A percentile compares a stretch with the other conserved stretches of the same genome.
These are phyloP conservation scores for Anastrepha obliqua DNA, from an alignment of 1,140 invertebrate species.

Conservation along the genomic window DNA sequence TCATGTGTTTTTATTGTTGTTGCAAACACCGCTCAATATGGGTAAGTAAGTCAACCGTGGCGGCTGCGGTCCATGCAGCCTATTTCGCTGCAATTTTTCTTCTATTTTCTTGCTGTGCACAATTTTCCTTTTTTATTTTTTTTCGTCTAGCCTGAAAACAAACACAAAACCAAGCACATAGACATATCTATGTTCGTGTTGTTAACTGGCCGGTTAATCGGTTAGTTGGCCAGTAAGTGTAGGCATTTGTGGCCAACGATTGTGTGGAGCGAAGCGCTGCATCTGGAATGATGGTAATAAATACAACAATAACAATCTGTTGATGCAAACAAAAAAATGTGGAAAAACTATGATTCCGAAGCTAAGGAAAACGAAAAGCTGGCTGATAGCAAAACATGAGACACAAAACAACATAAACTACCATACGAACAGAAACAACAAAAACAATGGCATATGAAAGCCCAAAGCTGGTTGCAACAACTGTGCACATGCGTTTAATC, in stretches of 20 bases:
- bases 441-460: background rate
- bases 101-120: background rate
- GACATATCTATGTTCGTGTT: background rate
- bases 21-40: slow-evolving; percentile 4
- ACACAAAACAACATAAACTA: background rate
- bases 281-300: background rate
- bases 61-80: background rate
- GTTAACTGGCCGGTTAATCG: slow-evolving; percentile 31
- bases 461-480: background rate
- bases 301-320: slow-evolving; percentile 27
- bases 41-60: slow-evolving; percentile 27
- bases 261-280: background rate
- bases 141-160: slow-evolving; percentile 13
- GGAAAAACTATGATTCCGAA: background rate
- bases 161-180: background rate
- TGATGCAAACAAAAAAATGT: slow-evolving; percentile 25
- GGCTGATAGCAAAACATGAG: background rate
- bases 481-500: background rate
- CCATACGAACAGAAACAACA: background rate
- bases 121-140: slow-evolving; percentile 18
- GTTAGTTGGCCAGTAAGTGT: slow-evolving; percentile 45
- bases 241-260: slow-evolving; percentile 12
- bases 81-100: slow-evolving; percentile 23
- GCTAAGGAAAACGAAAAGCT: background rate
- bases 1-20: background rate